Evolutionary conservation across 2,113 vertebrate species (phyloP).

Genomic region (Chionomys nivalis): DNA sequence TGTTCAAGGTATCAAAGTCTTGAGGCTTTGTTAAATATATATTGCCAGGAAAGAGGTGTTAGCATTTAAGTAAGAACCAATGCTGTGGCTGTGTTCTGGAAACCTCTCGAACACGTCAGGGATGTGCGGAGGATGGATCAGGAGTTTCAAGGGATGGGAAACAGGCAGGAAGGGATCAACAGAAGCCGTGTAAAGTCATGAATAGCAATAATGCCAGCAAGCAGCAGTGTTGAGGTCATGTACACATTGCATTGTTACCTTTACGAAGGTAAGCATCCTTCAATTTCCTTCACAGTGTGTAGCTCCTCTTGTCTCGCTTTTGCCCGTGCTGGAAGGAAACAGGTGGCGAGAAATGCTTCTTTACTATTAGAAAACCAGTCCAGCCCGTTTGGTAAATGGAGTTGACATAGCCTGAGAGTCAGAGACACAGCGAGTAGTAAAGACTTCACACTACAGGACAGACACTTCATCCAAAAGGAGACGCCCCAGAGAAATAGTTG

Average conservation of each 20-base stretch:
- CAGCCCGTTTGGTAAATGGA: background rate
- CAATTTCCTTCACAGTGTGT: background rate
- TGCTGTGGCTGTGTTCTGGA: background rate
- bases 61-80: background rate
- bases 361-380: background rate
- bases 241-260: background rate
- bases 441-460: background rate
- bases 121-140: background rate
- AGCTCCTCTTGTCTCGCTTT: background rate
- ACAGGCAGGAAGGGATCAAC: background rate
- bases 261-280: background rate
- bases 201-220: background rate
- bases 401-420: background rate
- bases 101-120: background rate
- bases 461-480: background rate
- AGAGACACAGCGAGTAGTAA: background rate
- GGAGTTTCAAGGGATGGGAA: background rate
- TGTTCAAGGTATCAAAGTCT: background rate
- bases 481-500: background rate
- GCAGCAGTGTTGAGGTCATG: background rate
- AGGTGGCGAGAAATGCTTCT: background rate
- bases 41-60: background rate
- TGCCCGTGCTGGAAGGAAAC: background rate
- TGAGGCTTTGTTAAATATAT: background rate
- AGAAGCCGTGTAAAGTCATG: accelerated